Percentiles rank a stretch among this genome's conserved stretches.
phyloP scores from a whole-genome alignment of 2,113 vertebrate species.

The Sinocyclocheilus anophthalmus region DNA sequence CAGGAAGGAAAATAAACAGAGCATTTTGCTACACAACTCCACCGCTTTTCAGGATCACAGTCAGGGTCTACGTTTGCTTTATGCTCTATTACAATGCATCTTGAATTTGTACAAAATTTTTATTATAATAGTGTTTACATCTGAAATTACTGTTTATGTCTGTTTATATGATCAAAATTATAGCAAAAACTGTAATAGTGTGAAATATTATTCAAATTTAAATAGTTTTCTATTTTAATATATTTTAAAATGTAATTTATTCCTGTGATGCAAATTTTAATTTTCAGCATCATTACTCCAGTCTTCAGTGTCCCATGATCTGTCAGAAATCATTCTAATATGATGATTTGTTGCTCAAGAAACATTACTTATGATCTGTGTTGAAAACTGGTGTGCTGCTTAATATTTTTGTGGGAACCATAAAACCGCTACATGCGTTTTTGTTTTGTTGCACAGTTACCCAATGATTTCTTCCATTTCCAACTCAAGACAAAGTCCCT shows the following conservation, averaged over 20 bases:
- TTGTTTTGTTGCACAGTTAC: background rate
- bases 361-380: background rate
- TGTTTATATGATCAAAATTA: too few species aligned
- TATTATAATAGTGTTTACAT: background rate
- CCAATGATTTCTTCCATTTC: background rate
- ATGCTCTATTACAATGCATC: background rate
- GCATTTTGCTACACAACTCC: background rate
- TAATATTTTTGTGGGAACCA: background rate
- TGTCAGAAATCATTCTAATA: background rate
- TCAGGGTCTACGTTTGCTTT: background rate
- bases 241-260: too few species aligned
- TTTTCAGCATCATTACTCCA: background rate
- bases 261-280: background rate
- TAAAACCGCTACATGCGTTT: background rate
- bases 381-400: background rate
- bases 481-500: background rate
- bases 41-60: background rate
- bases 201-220: too few species aligned
- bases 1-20: background rate
- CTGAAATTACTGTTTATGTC: background rate
- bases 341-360: background rate
- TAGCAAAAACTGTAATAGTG: too few species aligned
- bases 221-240: too few species aligned
- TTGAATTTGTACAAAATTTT: background rate
- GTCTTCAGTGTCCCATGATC: background rate